phyloP scores from a whole-genome alignment of 2,888 invertebrate species.

The Patella ulyssiponensis region DNA sequence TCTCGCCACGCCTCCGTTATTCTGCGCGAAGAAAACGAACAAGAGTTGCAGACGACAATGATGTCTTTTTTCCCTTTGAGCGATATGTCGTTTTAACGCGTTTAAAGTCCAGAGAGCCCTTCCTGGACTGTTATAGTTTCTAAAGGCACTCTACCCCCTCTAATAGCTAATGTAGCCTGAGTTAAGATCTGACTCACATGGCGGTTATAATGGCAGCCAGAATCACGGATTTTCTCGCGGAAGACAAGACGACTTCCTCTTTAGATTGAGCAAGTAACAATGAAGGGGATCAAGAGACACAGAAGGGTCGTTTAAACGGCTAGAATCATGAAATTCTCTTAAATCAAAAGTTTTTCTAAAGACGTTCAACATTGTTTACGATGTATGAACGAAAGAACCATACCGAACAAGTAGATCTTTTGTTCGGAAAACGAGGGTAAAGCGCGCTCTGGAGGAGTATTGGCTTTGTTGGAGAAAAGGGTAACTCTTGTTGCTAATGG shows the following conservation, averaged over 20 bases:
- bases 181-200: conserved; percentile 2
- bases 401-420: not conserved
- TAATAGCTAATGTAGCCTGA: conserved; percentile 6
- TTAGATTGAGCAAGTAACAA: too few relatives aligned
- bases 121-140: not conserved
- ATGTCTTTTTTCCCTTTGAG: not conserved
- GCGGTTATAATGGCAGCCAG: not conserved
- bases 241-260: too few relatives aligned
- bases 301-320: conserved; percentile 2
- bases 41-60: not conserved
- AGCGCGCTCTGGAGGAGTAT: not conserved
- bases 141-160: not conserved
- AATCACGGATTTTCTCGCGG: too few relatives aligned
- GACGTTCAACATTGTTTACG: not conserved
- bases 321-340: conserved; percentile 1
- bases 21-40: not conserved
- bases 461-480: conserved; percentile 8
- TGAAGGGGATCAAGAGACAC: not conserved
- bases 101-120: not conserved
- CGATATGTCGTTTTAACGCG: conserved; percentile 1
- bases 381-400: not conserved
- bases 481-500: conserved; percentile 12
- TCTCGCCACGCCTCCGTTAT: conserved; percentile 4
- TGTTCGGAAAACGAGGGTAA: not conserved
- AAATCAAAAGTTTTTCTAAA: conserved; percentile 6